Base-by-base conservation (phyloP, 2,113 vertebrate genomes). In the Halichoerus grypus region DNA sequence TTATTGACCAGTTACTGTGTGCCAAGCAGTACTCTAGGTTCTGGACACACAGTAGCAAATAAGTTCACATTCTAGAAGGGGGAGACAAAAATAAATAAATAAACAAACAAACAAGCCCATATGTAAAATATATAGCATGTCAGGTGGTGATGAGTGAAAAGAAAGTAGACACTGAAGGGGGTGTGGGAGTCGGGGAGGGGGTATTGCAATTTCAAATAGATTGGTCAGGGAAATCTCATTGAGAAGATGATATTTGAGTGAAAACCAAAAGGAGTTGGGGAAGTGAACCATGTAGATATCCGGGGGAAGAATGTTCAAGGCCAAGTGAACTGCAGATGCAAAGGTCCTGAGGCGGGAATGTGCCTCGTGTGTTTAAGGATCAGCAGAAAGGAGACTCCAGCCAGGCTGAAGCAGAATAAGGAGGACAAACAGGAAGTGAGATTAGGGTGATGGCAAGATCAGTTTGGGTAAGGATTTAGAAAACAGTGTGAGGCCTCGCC, bases 41-140 rank as follows among this genome's bases (percentile, higher is more conserved):
- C 72, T 96, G 26, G 63, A 80, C 57, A 82, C 39, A 53, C 7
- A 90, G 21, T 21, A 77, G 69, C 63, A 93, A 95, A 42, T 51
- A 93, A 88, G 21, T 88, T 93, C 15, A 96, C 46, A 74, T 85
- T 97, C 71, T 79, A 95, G 72, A 95, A 91, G 14, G 11, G 15
- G 11, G 46, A 93, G 36, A 39, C 51, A 31, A 14, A 65, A 31
- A 33, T 5, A 22, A 22, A 59, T 21, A 22, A 59, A 24, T 4
- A 22, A 59, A 61, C 12, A 86, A 69, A 85, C 80, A 84, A 55
- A 63, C 26, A 85, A 93, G 90, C 19, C 16, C 14, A 79, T 42
- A 4, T 59, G 7, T 90, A 74, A 88, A 93, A 81, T 79, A 83
- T 74, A 28, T 87, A 90, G 16, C 19, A 9, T 89, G 39, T 94